A percentile compares a stretch with the other conserved stretches of the same genome.
Evolutionary conservation across 2,797 vertebrate genomes (phyloP).

Genomic region (Poeciliopsis turneri): DNA sequence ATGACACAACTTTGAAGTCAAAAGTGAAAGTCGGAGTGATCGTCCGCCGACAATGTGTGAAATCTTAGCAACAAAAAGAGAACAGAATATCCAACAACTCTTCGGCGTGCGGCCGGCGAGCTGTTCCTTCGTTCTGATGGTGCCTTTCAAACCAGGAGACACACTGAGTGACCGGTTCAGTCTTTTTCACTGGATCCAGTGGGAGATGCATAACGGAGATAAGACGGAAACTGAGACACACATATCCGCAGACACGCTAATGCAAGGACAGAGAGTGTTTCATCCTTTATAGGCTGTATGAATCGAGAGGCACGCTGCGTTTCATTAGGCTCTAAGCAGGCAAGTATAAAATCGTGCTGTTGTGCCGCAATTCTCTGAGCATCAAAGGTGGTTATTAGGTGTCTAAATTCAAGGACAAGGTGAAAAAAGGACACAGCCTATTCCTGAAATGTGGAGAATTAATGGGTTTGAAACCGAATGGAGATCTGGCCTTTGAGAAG

Average conservation of each 20-base stretch:
- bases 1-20: slow-evolving; percentile 50
- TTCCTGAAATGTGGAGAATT: not conserved
- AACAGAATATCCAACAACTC: slow-evolving; percentile 52
- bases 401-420: not conserved
- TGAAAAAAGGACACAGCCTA: not conserved
- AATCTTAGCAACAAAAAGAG: slow-evolving; percentile 61
- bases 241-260: slow-evolving; percentile 17
- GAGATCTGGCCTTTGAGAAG: slow-evolving; percentile 1
- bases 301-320: slow-evolving; percentile 62
- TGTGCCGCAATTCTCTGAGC: slow-evolving; percentile 25
- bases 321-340: slow-evolving; percentile 62
- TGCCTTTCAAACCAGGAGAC: slow-evolving; percentile 22
- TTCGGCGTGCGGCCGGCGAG: slow-evolving; percentile 35
- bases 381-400: slow-evolving; percentile 22
- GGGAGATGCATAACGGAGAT: slow-evolving; percentile 42
- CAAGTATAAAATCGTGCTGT: slow-evolving; percentile 49
- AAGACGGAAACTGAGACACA: slow-evolving; percentile 33
- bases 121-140: slow-evolving; percentile 31
- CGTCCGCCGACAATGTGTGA: slow-evolving; percentile 56
- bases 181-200: slow-evolving; percentile 27
- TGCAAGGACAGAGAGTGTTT: slow-evolving; percentile 51
- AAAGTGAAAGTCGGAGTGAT: slow-evolving; percentile 49
- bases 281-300: slow-evolving; percentile 64
- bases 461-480: not conserved
- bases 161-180: slow-evolving; percentile 16